Evolutionary conservation across 2,797 vertebrate genomes (phyloP).

Genomic region (Hippopotamyrus pictus): DNA sequence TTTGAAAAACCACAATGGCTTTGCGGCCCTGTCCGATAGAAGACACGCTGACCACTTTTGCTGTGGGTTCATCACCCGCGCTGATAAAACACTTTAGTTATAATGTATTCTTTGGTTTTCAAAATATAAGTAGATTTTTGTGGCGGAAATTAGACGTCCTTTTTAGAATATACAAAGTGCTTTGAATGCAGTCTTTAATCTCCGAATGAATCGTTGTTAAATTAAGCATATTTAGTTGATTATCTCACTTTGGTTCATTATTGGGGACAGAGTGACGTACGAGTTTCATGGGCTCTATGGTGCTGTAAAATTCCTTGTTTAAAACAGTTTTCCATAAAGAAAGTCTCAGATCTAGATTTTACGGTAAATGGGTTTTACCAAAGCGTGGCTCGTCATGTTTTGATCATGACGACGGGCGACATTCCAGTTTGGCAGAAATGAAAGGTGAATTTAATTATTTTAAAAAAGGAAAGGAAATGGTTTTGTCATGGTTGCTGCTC

Average conservation of each 20-base stretch:
- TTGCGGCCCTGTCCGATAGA: slow-evolving; percentile 29
- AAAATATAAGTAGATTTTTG: slow-evolving; percentile 51
- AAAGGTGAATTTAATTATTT: not conserved
- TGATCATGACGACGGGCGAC: not conserved
- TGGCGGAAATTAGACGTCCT: slow-evolving; percentile 62
- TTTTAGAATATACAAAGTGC: slow-evolving; percentile 41
- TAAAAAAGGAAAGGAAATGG: not conserved
- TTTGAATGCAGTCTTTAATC: slow-evolving; percentile 71
- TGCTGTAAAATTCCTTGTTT: not conserved
- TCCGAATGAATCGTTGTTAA: slow-evolving; percentile 43
- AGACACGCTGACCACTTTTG: slow-evolving; percentile 42
- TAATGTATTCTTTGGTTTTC: slow-evolving; percentile 69
- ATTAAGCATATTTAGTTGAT: slow-evolving; percentile 42
- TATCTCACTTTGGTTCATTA: not conserved
- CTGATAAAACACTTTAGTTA: slow-evolving; percentile 47
- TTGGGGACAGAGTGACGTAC: not conserved
- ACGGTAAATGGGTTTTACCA: not conserved
- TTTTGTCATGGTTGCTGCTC: not conserved
- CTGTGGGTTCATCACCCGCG: slow-evolving; percentile 36
- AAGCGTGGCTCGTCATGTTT: not conserved
- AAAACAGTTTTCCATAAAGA: not conserved
- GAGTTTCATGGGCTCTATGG: not conserved
- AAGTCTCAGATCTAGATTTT: not conserved
- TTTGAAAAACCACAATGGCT: slow-evolving; percentile 54
- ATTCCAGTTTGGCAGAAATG: not conserved